Evolutionary conservation across 2,797 vertebrate species (phyloP).

Genomic region (Oceanodroma leucorhoa): DNA sequence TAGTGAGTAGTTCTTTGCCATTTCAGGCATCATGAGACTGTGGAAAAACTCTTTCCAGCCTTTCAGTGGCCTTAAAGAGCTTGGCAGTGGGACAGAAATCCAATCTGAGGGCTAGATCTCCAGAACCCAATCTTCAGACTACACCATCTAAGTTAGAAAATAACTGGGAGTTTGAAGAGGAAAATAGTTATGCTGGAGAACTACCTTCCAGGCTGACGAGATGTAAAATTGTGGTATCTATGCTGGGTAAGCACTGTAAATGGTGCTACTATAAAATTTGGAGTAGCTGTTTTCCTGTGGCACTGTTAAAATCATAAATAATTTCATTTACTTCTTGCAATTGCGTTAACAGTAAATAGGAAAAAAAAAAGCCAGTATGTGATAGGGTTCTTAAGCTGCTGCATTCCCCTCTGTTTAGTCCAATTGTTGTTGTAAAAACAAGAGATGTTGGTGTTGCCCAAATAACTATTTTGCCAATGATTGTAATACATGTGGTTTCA

Average conservation of each 20-base stretch:
- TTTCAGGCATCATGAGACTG: not conserved
- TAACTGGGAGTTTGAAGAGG: not conserved
- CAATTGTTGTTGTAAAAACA: not conserved
- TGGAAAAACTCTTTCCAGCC: not conserved
- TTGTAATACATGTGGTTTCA: not conserved
- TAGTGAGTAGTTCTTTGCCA: not conserved
- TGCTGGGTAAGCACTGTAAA: not conserved
- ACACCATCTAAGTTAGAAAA: not conserved
- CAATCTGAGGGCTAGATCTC: not conserved
- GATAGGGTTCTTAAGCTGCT: not conserved
- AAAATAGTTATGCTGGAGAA: not conserved
- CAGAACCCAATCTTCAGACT: not conserved
- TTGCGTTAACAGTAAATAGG: not conserved
- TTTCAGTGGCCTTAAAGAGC: not conserved
- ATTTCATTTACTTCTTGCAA: not conserved
- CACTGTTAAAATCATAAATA: not conserved
- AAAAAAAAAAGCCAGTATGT: accelerated
- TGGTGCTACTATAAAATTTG: not conserved
- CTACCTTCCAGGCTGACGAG: not conserved
- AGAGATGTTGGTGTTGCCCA: not conserved
- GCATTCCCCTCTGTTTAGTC: not conserved
- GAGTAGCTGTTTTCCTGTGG: not conserved
- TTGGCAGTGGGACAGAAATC: not conserved
- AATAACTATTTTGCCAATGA: not conserved
- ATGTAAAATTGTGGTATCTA: not conserved